A percentile compares a stretch with the other conserved stretches of the same genome.
Evolutionary conservation across 2,888 invertebrate genomes (phyloP).

Genomic region (Zaprionus lineosus): DNA sequence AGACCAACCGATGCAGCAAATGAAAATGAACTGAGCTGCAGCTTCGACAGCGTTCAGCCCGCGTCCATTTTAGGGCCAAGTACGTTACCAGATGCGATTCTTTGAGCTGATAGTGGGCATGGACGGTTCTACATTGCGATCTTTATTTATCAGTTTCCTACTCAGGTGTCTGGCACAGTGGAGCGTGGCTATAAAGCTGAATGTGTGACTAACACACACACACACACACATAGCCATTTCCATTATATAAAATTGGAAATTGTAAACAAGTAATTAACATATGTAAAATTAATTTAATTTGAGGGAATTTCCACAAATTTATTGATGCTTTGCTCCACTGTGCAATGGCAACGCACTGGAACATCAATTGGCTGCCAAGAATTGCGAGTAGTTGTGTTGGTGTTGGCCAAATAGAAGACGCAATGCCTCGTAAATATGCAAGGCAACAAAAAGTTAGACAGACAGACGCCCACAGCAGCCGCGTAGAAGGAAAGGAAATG

Average conservation of each 20-base stretch:
- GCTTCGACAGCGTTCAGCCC: constrained; percentile 38
- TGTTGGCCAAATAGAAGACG: constrained; percentile 60
- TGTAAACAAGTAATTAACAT: too few species aligned
- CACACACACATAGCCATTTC: too few species aligned
- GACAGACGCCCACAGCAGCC: constrained; percentile 61
- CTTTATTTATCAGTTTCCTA: constrained; percentile 77
- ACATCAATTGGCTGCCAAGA: constrained; percentile 66
- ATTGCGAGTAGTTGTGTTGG: constrained; percentile 45
- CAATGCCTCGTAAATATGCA: constrained; percentile 76
- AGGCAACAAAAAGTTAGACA: constrained; percentile 72
- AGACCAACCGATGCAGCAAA: constrained; percentile 50
- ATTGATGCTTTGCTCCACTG: constrained; percentile 49
- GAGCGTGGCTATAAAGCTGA: neutral
- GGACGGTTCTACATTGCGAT: constrained; percentile 64
- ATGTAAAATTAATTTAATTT: too few species aligned
- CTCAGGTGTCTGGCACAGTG: constrained; percentile 60
- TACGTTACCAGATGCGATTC: constrained; percentile 66
- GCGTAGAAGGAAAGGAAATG: constrained; percentile 64
- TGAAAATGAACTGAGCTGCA: constrained; percentile 61
- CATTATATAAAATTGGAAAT: too few species aligned
- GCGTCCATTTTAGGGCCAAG: constrained; percentile 76
- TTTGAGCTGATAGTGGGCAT: constrained; percentile 57
- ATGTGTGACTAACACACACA: too few species aligned
- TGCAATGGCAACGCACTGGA: constrained; percentile 56
- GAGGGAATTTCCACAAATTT: too few species aligned